Evolutionary conservation across 2,888 invertebrate species (phyloP), one percentile per base, ranked within the genome.

Genomic region (Pilophorus perplexus): DNA sequence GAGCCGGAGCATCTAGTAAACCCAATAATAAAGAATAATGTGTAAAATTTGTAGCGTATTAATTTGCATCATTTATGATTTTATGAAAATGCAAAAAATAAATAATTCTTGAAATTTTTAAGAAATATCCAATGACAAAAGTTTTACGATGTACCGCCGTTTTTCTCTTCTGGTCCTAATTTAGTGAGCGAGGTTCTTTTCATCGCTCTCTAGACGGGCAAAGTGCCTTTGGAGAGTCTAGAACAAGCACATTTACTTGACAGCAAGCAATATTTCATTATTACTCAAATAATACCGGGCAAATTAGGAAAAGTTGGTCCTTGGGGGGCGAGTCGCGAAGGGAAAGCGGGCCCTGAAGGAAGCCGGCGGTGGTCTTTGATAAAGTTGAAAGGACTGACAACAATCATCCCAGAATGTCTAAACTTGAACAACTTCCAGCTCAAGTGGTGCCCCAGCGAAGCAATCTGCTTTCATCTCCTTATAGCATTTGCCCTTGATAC

Each of bases 371-470:
- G n/a, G n/a, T 23, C 46, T 46, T 46, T 46, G 46, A 46, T 20
- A 46, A 23, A 46, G 46, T 46, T 46, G 25, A 46, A 46, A 46
- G 46, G 46, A 46, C 46, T 46, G 46, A 46, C 46, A 46, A 46
- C 46, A 46, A 46, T 46, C 46, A 46, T 46, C 46, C 4, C 46
- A 46, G 22, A 46, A 46, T 20, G 22, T 25, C 46, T 22, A 23
- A n/a, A 46, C 46, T 20, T n/a, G n/a, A 46, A 46, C 46, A 23
- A 46, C 46, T 46, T 46, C 25, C 23, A 25, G 23, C n/a, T 25
- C 22, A 46, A 46, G 46, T 46, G 46, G n/a, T 10, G n/a, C 22
- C 22, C 46, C 46, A 46, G 23, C 46, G 25, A 23, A 22, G 46
- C 46, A 46, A 46, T 46, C 46, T 46, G 46, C 23, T 46, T 46